phyloP scores from a whole-genome alignment of 2,888 invertebrate genomes.

The Hirtodrosophila trivittata region DNA sequence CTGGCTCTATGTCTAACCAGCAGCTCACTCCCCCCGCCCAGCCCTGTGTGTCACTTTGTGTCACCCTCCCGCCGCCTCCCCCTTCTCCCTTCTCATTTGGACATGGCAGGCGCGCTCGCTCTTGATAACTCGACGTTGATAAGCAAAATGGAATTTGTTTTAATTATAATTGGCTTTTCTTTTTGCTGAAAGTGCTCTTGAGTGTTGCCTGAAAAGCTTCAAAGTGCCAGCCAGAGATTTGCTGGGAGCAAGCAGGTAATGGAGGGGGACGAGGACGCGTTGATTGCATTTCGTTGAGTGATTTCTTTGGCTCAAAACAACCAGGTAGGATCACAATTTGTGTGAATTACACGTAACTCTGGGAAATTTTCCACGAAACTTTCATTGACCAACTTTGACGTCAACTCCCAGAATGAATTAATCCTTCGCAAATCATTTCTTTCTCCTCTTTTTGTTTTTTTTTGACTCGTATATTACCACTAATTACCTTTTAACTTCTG shows the following conservation, averaged over 20 bases:
- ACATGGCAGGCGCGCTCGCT: constrained; percentile 18
- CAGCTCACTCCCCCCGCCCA: constrained; percentile 12
- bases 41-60: neutral
- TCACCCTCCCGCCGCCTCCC: neutral
- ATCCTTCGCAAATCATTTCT: no score
- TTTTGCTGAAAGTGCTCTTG: constrained; percentile 19
- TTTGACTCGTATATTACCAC: no score
- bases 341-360: no score
- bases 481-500: no score
- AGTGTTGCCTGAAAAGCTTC: constrained; percentile 19
- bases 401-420: no score
- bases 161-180: constrained; percentile 66
- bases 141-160: constrained; percentile 61
- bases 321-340: neutral
- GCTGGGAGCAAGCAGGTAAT: constrained; percentile 9
- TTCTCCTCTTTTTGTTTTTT: no score
- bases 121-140: constrained; percentile 44
- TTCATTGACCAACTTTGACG: no score
- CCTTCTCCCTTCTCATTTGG: no score
- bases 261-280: no score
- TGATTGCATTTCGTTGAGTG: constrained; percentile 31
- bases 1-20: constrained; percentile 14
- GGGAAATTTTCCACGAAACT: no score
- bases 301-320: no score
- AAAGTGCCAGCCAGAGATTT: constrained; percentile 34